A percentile compares a stretch with the other conserved stretches of the same genome.
These are phyloP conservation scores for Antechinus flavipes DNA, from an alignment of 2,113 vertebrate species.

Conservation along the genomic window DNA sequence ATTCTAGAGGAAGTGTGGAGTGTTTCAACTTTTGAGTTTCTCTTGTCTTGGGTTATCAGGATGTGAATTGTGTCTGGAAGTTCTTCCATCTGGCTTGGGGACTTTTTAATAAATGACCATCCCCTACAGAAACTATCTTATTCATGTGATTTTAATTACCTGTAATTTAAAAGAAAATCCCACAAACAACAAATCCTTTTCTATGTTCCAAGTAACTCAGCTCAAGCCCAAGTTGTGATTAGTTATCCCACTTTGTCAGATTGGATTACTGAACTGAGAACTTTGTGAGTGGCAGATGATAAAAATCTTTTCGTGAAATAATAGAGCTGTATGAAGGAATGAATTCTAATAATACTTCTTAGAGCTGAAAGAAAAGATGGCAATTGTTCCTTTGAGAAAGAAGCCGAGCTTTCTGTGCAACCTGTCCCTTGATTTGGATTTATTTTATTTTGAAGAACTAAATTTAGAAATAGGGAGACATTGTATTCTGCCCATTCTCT, in stretches of 20 bases:
- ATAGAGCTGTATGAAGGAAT: slow-evolving; percentile 58
- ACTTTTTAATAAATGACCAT: neutral
- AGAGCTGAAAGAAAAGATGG: slow-evolving; percentile 45
- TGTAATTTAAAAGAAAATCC: slow-evolving; percentile 68
- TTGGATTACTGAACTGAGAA: slow-evolving; percentile 70
- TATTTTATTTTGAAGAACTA: slow-evolving; percentile 28
- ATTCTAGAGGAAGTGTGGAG: neutral
- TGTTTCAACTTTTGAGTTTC: neutral
- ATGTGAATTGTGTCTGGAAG: neutral
- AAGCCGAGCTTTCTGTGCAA: slow-evolving; percentile 25
- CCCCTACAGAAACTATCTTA: slow-evolving; percentile 53
- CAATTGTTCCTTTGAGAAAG: slow-evolving; percentile 47
- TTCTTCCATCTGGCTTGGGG: neutral
- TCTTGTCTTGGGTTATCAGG: neutral
- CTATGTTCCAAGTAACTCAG: slow-evolving; percentile 69
- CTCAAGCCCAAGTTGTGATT: slow-evolving; percentile 53
- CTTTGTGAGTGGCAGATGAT: slow-evolving; percentile 59
- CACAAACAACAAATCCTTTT: slow-evolving; percentile 57
- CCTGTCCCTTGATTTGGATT: slow-evolving; percentile 10
- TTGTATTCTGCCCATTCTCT: slow-evolving; percentile 5
- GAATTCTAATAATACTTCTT: slow-evolving; percentile 62
- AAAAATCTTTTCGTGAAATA: slow-evolving; percentile 52
- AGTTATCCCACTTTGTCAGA: slow-evolving; percentile 46
- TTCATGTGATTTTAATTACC: slow-evolving; percentile 62
- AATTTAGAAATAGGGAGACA: slow-evolving; percentile 26